phyloP scores from a whole-genome alignment of 2,113 vertebrate species.

The Australoheros scitulus region DNA sequence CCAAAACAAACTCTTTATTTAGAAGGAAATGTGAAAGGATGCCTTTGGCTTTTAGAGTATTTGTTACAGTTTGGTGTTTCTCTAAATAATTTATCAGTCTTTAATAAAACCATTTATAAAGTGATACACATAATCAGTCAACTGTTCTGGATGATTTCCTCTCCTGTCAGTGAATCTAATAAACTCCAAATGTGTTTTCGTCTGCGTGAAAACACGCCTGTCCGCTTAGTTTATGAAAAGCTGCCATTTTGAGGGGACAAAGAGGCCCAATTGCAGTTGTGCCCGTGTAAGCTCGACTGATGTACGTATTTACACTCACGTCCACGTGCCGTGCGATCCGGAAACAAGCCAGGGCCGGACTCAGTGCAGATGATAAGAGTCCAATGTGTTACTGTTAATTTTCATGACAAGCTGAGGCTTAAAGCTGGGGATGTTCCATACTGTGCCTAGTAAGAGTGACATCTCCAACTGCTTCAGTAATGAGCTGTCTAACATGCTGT shows the following conservation, averaged over 20 bases:
- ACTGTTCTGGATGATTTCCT: constrained; percentile 1
- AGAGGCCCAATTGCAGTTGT: background rate
- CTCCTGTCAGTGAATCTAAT: constrained; percentile 10
- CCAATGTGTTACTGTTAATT: constrained; percentile 68
- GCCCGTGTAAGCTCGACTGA: constrained; percentile 8
- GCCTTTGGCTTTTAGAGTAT: background rate
- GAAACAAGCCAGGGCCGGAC: constrained; percentile 19
- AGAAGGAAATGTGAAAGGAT: background rate
- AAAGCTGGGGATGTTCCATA: constrained; percentile 58
- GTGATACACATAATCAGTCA: constrained; percentile 1
- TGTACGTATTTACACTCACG: constrained; percentile 15
- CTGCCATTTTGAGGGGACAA: background rate
- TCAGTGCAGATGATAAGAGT: constrained; percentile 51
- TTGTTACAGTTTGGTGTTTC: background rate
- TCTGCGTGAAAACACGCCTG: constrained; percentile 1
- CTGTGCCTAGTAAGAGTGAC: constrained; percentile 72
- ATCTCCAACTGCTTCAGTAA: constrained; percentile 76
- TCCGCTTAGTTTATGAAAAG: constrained; percentile 7
- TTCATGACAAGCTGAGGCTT: constrained; percentile 72
- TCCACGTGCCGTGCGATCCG: constrained; percentile 14
- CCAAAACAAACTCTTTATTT: too few species aligned
- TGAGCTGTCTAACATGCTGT: constrained; percentile 71
- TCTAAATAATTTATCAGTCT: background rate
- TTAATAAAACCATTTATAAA: constrained; percentile 5
- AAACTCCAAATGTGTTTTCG: constrained; percentile 1